These are phyloP conservation scores for Seira musarum DNA, from an alignment of 2,888 invertebrate genomes.

Conservation along the genomic window DNA sequence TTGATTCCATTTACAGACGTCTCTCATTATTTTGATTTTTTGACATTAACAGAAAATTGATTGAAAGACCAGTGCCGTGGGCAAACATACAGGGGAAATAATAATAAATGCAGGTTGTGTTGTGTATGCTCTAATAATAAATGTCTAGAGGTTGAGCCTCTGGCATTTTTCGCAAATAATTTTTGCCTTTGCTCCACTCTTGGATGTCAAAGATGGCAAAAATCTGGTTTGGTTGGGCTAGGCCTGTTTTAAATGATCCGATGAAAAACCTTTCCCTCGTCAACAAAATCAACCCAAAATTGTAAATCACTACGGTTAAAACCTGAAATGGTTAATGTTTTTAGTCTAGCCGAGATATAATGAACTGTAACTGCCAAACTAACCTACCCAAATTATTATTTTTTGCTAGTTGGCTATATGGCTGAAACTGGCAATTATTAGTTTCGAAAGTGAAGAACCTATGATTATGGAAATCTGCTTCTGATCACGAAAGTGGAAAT, in stretches of 20 bases:
- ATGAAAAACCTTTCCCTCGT: background rate
- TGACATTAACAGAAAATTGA: too few species aligned
- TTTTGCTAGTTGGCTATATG: too few species aligned
- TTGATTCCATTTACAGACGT: too few species aligned
- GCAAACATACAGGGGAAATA: too few species aligned
- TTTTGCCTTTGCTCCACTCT: background rate
- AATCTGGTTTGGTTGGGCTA: background rate
- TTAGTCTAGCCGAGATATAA: background rate
- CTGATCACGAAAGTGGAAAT: too few species aligned
- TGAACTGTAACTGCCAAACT: background rate
- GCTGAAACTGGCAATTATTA: too few species aligned
- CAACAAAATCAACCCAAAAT: background rate
- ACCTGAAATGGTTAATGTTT: background rate
- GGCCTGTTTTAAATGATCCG: background rate
- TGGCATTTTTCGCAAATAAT: background rate
- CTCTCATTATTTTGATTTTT: too few species aligned
- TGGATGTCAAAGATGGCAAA: background rate
- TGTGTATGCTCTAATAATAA: background rate
- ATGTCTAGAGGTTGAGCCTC: background rate
- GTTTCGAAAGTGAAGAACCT: too few species aligned
- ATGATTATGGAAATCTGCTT: too few species aligned
- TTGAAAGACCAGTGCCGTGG: too few species aligned
- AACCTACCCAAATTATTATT: background rate
- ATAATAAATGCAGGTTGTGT: too few species aligned
- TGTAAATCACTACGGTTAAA: background rate